Conservation (phyloP, 2,797 vertebrate genomes). For the Prionace glauca region DNA sequence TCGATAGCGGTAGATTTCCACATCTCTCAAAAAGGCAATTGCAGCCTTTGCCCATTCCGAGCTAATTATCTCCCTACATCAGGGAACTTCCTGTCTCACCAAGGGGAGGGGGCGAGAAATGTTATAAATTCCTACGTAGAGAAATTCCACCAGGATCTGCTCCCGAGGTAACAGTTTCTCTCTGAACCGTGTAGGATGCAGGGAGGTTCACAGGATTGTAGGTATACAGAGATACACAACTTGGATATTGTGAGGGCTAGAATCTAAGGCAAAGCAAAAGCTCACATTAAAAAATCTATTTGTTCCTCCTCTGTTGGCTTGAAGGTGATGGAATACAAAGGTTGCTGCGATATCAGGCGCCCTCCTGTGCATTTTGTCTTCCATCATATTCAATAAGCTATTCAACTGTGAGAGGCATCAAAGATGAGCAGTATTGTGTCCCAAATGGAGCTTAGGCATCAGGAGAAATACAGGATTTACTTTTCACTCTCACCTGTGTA, state of each 20-base stretch:
- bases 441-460: not conserved
- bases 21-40: not conserved
- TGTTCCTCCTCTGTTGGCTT: not conserved
- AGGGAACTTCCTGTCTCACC: not conserved
- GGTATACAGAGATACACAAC: not conserved
- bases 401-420: not conserved
- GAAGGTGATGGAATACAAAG: not conserved
- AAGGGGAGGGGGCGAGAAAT: not conserved
- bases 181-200: not conserved
- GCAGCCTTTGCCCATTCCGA: not conserved
- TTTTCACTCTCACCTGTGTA: not conserved
- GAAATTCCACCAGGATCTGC: not conserved
- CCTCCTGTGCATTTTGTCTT: not conserved
- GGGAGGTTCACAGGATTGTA: not conserved
- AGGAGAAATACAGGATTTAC: not conserved
- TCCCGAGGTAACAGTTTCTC: not conserved
- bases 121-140: not conserved
- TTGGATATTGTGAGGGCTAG: not conserved
- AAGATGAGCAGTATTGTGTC: not conserved
- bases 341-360: too few relatives aligned
- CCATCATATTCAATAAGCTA: not conserved
- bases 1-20: not conserved
- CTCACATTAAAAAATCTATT: not conserved
- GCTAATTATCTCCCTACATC: not conserved
- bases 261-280: not conserved